These are phyloP conservation scores for Ptyas mucosa DNA, from an alignment of 2,113 vertebrate species.

Conservation along the genomic window DNA sequence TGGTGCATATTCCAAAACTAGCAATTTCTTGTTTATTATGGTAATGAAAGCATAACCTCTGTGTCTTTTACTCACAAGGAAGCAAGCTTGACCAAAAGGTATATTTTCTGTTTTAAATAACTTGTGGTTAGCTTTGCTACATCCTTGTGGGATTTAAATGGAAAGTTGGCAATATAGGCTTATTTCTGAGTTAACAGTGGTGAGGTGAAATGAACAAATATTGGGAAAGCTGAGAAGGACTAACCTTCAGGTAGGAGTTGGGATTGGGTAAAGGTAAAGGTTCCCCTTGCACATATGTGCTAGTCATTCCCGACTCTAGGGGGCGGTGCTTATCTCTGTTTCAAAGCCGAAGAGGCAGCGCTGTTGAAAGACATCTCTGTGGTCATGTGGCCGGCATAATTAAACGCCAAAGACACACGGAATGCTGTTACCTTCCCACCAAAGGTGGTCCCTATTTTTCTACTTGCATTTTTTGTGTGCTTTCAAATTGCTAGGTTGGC, in stretches of 20 bases:
- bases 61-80: neutral
- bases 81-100: neutral
- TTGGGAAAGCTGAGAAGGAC: neutral
- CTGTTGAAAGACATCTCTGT: no score
- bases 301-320: no score
- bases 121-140: neutral
- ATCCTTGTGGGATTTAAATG: neutral
- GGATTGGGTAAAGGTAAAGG: neutral
- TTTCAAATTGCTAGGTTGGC: no score
- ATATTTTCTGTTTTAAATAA: neutral
- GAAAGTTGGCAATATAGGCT: neutral
- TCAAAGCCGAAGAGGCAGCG: no score
- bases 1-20: neutral
- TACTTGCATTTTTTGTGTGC: no score
- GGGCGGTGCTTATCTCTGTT: no score
- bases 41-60: neutral
- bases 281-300: no score
- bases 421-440: no score
- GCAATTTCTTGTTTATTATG: neutral
- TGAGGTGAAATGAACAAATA: neutral
- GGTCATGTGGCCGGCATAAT: no score
- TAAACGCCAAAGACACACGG: no score
- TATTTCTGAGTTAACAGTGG: neutral
- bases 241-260: neutral
- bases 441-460: no score